Conservation (phyloP, 2,888 invertebrate species). For the Hymenopus coronatus region DNA sequence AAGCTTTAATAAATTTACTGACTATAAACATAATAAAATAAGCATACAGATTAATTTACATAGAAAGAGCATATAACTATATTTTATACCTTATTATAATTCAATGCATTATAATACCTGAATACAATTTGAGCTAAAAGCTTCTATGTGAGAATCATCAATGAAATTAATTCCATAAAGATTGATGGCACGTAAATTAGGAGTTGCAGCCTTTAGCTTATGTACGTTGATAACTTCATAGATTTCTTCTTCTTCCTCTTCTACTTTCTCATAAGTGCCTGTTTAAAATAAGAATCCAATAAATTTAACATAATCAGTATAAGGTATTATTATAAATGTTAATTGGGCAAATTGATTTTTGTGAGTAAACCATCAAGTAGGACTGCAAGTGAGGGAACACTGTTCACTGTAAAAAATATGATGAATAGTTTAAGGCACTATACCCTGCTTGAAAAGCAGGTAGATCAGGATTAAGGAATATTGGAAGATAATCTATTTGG, state of each 20-base stretch:
- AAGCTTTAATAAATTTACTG: too few relatives aligned
- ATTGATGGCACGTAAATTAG: conserved; percentile 95
- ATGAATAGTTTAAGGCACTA: too few relatives aligned
- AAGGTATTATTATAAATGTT: neutral
- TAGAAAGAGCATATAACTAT: too few relatives aligned
- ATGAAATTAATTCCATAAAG: conserved; percentile 98
- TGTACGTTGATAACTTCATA: conserved; percentile 99
- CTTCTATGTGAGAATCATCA: conserved; percentile 98
- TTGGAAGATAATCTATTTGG: too few relatives aligned
- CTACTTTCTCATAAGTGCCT: conserved; percentile 96
- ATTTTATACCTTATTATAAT: neutral
- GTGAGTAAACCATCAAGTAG: too few relatives aligned
- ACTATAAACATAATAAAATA: too few relatives aligned
- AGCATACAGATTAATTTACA: too few relatives aligned
- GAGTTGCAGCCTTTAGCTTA: conserved; percentile 96
- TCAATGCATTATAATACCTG: conserved; percentile 52
- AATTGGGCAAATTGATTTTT: too few relatives aligned
- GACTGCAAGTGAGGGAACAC: too few relatives aligned
- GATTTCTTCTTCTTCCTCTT: conserved; percentile 98
- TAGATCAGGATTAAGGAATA: too few relatives aligned
- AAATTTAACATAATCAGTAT: neutral
- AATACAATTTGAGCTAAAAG: conserved; percentile 94
- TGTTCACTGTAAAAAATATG: too few relatives aligned
- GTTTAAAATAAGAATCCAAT: conserved; percentile 29
- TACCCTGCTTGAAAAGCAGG: too few relatives aligned